These are phyloP conservation scores for Leptinotarsa haldemani DNA, from an alignment of 2,888 invertebrate species.

Conservation along the genomic window DNA sequence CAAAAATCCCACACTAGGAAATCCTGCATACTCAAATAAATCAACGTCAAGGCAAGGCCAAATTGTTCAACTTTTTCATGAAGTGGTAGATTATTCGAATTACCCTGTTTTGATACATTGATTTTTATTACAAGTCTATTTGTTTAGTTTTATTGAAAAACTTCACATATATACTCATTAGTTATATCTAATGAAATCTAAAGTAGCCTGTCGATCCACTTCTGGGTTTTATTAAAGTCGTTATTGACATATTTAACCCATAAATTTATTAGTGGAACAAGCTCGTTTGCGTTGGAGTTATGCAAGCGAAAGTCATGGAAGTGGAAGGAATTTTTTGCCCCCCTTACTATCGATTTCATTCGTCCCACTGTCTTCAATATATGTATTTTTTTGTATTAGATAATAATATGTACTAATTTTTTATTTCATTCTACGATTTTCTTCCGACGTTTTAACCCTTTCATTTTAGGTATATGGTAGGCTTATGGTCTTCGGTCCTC, in stretches of 20 bases:
- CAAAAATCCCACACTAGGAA: constrained; percentile 7
- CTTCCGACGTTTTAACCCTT: too few relatives aligned
- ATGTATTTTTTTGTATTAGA: neutral
- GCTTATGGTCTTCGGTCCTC: too few relatives aligned
- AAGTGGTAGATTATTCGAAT: neutral
- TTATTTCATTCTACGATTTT: too few relatives aligned
- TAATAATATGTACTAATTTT: too few relatives aligned
- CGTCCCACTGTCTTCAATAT: neutral
- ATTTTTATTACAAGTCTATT: constrained; percentile 5
- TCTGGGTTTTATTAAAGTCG: constrained; percentile 2
- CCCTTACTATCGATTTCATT: neutral
- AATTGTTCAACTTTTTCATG: constrained; percentile 7
- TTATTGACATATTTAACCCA: constrained; percentile 6
- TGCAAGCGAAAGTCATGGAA: neutral
- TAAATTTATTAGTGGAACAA: constrained; percentile 11
- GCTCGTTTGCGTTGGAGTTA: constrained; percentile 1
- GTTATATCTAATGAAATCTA: constrained; percentile 15
- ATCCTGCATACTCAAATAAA: constrained; percentile 1
- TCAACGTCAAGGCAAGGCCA: constrained; percentile 11
- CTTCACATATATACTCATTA: constrained; percentile 7
- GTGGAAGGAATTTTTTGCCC: neutral
- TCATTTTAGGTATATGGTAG: too few relatives aligned
- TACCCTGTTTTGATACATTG: constrained; percentile 1
- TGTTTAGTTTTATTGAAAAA: constrained; percentile 1
- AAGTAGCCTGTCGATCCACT: constrained; percentile 1